Evolutionary conservation across 30 jellyfish, hydroid and myxozoan species (phyloP), one percentile per base, ranked within the genome.

Genomic region (Hydractinia symbiolongicarpus): DNA sequence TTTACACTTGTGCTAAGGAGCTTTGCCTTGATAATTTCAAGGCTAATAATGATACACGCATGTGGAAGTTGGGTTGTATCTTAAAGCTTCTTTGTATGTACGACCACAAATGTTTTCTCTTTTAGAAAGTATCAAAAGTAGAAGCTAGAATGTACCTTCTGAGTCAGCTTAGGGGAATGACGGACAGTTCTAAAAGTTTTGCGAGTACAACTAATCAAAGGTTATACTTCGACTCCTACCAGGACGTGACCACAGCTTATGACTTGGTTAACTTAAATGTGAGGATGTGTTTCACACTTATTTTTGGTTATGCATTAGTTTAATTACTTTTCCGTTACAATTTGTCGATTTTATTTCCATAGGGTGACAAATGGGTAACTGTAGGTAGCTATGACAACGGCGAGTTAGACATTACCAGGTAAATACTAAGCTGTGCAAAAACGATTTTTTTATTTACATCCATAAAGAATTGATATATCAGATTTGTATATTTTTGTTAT

Each of bases 291-390:
- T 9, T 73, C 13, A 13, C 20, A 67, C 20, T 67, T 20, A 49
- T 20, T 15, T 15, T 67, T 21, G 11, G 1, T 67, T 20, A 13
- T 58, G 15, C 69, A 58, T 16, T 16, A 58, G 17, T 13, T 58
- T 13, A 30, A 30, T 30, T 58, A 11, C 69, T 11, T 1, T 58
- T 58, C 1, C 15, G 51, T 13, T 1, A 11, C 78, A 67, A 13
- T 67, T 10, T 67, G 1, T 16, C 51, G 50, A 1, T 15, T 7
- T 61, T 81, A 52, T 30, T 30, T 19, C 16, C 83, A 67, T 15
- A 90, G 97, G 97, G 97, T 5, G 91, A 86, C 13, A 67, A 86
- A 11, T 90, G 97, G 97, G 89, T 90, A 44, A 77, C 83, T 4
- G 97, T 90, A 55, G 97, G 97, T 8, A 79, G 90, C 10, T 90